phyloP scores from a whole-genome alignment of 2,888 invertebrate species.

The Boloria euphrosyne region DNA sequence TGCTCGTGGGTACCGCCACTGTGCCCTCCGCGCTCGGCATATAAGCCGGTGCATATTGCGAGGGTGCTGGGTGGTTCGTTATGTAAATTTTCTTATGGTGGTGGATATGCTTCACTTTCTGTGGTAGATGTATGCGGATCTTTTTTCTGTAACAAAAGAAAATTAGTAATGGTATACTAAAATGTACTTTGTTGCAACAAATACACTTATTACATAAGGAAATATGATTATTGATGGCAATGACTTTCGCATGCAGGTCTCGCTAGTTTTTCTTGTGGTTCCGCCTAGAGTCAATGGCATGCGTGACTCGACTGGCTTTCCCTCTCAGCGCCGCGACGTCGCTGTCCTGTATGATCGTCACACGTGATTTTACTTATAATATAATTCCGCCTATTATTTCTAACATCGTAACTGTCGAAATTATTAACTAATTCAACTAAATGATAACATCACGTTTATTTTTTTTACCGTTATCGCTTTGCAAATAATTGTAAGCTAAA shows the following conservation, averaged over 20 bases:
- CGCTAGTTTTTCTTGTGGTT: conserved; percentile 50
- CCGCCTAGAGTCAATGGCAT: conserved; percentile 73
- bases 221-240: conserved; percentile 41
- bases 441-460: conserved; percentile 52
- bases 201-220: conserved; percentile 29
- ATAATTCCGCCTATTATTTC: conserved; percentile 50
- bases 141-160: conserved; percentile 79
- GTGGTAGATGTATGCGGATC: conserved; percentile 81
- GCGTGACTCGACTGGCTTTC: conserved; percentile 73
- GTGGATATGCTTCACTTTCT: conserved; percentile 81
- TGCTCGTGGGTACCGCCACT: conserved; percentile 64
- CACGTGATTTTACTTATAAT: conserved; percentile 51
- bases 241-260: conserved; percentile 62
- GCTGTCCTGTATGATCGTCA: conserved; percentile 51
- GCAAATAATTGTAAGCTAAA: conserved; percentile 2
- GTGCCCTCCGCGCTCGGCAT: conserved; percentile 71
- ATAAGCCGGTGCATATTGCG: conserved; percentile 75
- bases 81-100: conserved; percentile 81
- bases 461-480: background rate
- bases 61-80: conserved; percentile 73
- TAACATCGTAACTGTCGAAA: conserved; percentile 45
- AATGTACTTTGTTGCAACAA: background rate
- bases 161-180: conserved; percentile 53
- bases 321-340: conserved; percentile 58
- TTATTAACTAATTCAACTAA: conserved; percentile 60